A percentile compares a stretch with the other conserved stretches of the same genome.
Conservation (phyloP, 2,888 invertebrate genomes). For the Cheiracanthium punctorium region DNA sequence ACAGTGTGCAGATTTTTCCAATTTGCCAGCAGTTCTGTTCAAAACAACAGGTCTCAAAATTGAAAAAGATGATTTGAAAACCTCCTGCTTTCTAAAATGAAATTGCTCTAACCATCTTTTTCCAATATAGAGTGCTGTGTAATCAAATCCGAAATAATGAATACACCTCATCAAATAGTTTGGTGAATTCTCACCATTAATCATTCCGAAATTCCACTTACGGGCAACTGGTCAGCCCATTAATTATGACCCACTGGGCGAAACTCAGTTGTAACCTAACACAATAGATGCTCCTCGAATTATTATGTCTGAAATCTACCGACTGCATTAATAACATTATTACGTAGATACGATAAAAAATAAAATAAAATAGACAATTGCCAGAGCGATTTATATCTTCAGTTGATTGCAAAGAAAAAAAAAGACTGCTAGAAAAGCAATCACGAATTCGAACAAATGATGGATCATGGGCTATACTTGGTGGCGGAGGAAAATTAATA, state of each 20-base stretch:
- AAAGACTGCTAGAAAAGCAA: background rate
- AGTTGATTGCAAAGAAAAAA: background rate
- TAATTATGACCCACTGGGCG: slow-evolving; percentile 23
- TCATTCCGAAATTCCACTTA: slow-evolving; percentile 4
- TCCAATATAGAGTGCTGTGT: background rate
- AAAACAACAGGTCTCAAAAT: too few relatives aligned
- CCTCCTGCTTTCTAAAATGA: too few relatives aligned
- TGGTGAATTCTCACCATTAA: slow-evolving; percentile 42
- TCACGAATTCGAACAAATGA: slow-evolving; percentile 8
- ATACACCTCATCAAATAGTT: slow-evolving; percentile 34
- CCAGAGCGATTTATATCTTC: background rate
- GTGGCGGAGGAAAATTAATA: slow-evolving; percentile 18
- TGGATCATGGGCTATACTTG: background rate
- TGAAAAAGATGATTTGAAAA: too few relatives aligned
- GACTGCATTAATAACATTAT: slow-evolving; percentile 38
- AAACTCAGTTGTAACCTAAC: slow-evolving; percentile 32
- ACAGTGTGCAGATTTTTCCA: too few relatives aligned
- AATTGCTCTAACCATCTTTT: background rate
- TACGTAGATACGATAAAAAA: background rate
- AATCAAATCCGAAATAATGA: background rate
- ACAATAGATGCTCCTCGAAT: slow-evolving; percentile 17
- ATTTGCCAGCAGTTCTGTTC: too few relatives aligned
- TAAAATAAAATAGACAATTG: background rate
- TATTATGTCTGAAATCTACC: slow-evolving; percentile 17
- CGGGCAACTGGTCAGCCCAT: background rate